phyloP scores from a whole-genome alignment of 64 coral and sea anemone species.

The Montipora sp. region DNA sequence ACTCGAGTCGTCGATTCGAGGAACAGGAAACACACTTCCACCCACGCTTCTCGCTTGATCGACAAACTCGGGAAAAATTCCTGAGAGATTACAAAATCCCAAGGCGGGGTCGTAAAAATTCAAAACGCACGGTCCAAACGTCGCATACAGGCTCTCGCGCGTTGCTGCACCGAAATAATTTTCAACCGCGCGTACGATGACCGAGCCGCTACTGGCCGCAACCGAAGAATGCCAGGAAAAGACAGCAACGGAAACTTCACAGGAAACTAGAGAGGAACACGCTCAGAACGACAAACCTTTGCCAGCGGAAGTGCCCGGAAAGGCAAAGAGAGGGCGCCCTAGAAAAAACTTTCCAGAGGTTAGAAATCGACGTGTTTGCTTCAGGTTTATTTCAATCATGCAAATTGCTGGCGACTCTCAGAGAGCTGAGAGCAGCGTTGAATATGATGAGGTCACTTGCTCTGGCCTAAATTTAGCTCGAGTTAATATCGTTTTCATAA shows the following conservation, averaged over 20 bases:
- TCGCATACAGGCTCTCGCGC: slow-evolving; percentile 19
- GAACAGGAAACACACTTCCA: slow-evolving; percentile 11
- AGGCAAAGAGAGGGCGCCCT: slow-evolving; percentile 81
- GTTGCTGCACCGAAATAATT: slow-evolving; percentile 15
- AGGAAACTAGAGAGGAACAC: slow-evolving; percentile 55
- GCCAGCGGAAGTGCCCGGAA: slow-evolving; percentile 74
- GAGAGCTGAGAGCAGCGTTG: not conserved
- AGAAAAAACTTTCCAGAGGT: slow-evolving; percentile 83
- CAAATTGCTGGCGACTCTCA: not conserved
- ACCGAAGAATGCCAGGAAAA: not conserved
- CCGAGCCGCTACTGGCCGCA: not conserved
- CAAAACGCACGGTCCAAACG: slow-evolving; percentile 13
- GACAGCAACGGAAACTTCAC: slow-evolving; percentile 27
- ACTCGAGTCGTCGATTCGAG: not conserved
- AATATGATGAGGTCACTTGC: slow-evolving; percentile 32
- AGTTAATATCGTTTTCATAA: slow-evolving; percentile 31
- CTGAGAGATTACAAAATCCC: slow-evolving; percentile 49
- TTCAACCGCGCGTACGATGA: slow-evolving; percentile 39
- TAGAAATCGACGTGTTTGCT: slow-evolving; percentile 46
- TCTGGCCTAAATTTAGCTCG: slow-evolving; percentile 61
- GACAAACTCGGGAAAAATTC: slow-evolving; percentile 69
- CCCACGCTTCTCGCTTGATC: slow-evolving; percentile 75
- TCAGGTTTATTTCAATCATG: slow-evolving; percentile 31
- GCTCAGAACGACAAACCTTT: slow-evolving; percentile 34
- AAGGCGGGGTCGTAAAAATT: slow-evolving; percentile 59